Percentiles rank a stretch among this genome's conserved stretches.
phyloP scores from a whole-genome alignment of 1,140 invertebrate genomes.

The Diachasma alloeum region DNA sequence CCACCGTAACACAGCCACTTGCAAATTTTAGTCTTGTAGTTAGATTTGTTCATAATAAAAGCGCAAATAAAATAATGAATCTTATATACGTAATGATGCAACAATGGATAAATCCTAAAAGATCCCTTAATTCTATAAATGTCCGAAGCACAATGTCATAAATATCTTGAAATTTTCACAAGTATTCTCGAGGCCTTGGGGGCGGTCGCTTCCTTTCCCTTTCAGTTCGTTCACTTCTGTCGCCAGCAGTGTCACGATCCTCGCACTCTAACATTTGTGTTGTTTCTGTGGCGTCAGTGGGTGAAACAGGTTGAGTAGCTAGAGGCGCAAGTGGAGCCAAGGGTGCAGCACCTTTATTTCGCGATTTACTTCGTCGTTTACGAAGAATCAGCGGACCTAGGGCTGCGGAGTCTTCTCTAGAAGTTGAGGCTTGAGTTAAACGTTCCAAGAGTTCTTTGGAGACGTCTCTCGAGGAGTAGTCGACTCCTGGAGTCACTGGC shows the following conservation, averaged over 20 bases:
- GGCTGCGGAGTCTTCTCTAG: slow-evolving; percentile 50
- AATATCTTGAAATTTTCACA: slow-evolving; percentile 53
- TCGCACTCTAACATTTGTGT: slow-evolving; percentile 61
- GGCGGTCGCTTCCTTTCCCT: slow-evolving; percentile 59
- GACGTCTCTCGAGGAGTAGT: slow-evolving; percentile 44
- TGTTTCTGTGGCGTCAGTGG: slow-evolving; percentile 53
- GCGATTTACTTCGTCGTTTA: slow-evolving; percentile 76
- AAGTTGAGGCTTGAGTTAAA: slow-evolving; percentile 64
- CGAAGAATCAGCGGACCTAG: slow-evolving; percentile 73
- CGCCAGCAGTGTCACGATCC: slow-evolving; percentile 43
- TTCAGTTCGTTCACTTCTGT: slow-evolving; percentile 42
- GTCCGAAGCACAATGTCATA: neutral
- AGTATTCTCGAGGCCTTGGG: slow-evolving; percentile 59
- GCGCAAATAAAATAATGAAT: neutral
- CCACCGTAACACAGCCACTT: neutral
- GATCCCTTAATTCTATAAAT: neutral
- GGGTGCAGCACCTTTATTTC: slow-evolving; percentile 72
- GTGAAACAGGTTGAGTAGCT: slow-evolving; percentile 59
- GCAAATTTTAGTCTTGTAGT: slow-evolving; percentile 6
- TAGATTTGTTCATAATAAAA: neutral
- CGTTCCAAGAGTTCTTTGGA: slow-evolving; percentile 59
- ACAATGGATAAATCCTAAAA: neutral
- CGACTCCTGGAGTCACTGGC: slow-evolving; percentile 35
- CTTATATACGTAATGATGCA: neutral
- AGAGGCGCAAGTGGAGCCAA: slow-evolving; percentile 67